Percentiles rank a stretch among this genome's conserved stretches.
Evolutionary conservation across 2,113 vertebrate species (phyloP).

Genomic region (Hypomesus transpacificus): DNA sequence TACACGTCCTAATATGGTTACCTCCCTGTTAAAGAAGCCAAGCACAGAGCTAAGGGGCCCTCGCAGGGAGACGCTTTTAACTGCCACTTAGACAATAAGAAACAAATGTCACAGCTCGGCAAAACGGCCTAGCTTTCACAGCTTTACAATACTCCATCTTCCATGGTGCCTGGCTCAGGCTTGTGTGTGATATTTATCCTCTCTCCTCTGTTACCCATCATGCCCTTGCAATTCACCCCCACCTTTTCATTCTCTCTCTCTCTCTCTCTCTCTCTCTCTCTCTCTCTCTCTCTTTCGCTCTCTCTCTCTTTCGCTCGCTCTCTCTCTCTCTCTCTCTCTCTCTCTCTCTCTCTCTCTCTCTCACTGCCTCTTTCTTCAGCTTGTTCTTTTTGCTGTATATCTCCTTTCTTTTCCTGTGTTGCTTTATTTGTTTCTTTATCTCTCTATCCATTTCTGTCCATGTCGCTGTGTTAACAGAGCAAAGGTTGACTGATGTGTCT

Average conservation of each 20-base stretch:
- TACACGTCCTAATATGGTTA: slow-evolving; percentile 96
- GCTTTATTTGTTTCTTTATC: background rate
- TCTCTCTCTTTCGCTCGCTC: background rate
- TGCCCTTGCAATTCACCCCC: slow-evolving; percentile 45
- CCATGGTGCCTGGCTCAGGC: slow-evolving; percentile 43
- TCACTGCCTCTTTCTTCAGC: too few relatives aligned
- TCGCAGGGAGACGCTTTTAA: slow-evolving; percentile 79
- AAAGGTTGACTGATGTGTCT: slow-evolving; percentile 57
- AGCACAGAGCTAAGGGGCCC: slow-evolving; percentile 77
- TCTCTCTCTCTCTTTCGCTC: slow-evolving; percentile 3
- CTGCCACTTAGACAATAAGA: slow-evolving; percentile 89
- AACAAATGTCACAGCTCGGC: slow-evolving; percentile 86
- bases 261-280: background rate
- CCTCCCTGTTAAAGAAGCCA: slow-evolving; percentile 81
- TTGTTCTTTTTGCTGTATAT: too few relatives aligned
- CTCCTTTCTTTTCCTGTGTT: too few relatives aligned
- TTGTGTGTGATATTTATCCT: slow-evolving; percentile 59
- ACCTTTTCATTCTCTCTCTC: slow-evolving; percentile 9
- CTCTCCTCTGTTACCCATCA: slow-evolving; percentile 38
- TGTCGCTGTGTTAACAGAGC: slow-evolving; percentile 53
- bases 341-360: slow-evolving; percentile 28
- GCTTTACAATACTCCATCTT: slow-evolving; percentile 73
- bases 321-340: slow-evolving; percentile 9
- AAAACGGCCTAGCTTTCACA: slow-evolving; percentile 74
- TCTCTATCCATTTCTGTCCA: slow-evolving; percentile 53